Evolutionary conservation across 2,888 invertebrate species (phyloP).

Genomic region (Lissocephala sabroskyi): DNA sequence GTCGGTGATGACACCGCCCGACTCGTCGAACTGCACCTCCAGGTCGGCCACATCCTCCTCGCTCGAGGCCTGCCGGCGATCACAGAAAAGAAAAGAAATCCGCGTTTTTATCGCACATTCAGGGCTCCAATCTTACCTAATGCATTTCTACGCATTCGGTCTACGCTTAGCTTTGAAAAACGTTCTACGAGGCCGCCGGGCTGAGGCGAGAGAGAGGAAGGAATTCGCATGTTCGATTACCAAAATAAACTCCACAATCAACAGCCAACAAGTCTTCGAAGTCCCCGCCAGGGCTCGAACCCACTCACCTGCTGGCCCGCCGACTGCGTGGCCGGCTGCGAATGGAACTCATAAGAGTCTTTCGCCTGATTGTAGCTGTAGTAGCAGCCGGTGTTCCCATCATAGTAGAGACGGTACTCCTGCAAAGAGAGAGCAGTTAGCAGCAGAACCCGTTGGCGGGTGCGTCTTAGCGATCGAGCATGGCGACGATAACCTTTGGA

Average conservation of each 20-base stretch:
- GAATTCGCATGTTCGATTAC: conserved; percentile 7
- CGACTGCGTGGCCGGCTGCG: too few relatives aligned
- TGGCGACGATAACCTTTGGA: background rate
- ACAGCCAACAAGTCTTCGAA: too few relatives aligned
- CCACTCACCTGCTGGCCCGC: conserved; percentile 61
- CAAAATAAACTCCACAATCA: too few relatives aligned
- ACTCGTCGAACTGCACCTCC: conserved; percentile 60
- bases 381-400: conserved; percentile 88
- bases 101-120: conserved; percentile 72
- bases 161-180: conserved; percentile 72
- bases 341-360: conserved; percentile 85
- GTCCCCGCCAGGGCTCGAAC: too few relatives aligned
- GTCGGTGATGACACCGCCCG: conserved; percentile 62
- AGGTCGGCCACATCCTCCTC: conserved; percentile 28
- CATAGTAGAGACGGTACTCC: conserved; percentile 91
- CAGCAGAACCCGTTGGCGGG: too few relatives aligned
- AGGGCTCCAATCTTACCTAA: conserved; percentile 73
- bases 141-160: conserved; percentile 74
- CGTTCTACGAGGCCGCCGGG: conserved; percentile 64
- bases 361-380: conserved; percentile 85
- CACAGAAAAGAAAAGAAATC: conserved; percentile 72
- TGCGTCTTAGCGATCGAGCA: too few relatives aligned
- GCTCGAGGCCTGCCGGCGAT: conserved; percentile 60
- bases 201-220: conserved; percentile 32
- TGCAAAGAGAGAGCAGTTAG: conserved; percentile 72